phyloP scores from a whole-genome alignment of 2,797 vertebrate species.

The Dendrocincla fuliginosa region DNA sequence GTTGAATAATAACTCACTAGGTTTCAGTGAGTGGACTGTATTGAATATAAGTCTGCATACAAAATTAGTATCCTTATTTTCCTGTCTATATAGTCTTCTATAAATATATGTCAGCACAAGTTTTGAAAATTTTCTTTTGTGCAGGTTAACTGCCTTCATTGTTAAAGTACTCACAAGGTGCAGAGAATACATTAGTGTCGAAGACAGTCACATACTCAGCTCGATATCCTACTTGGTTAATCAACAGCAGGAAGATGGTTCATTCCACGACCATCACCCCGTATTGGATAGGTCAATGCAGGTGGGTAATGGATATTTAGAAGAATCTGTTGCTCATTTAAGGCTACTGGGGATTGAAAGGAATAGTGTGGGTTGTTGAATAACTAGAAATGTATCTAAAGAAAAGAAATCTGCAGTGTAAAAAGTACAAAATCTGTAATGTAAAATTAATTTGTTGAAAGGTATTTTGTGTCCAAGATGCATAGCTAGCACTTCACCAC shows the following conservation, averaged over 20 bases:
- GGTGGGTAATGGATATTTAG: slow-evolving; percentile 6
- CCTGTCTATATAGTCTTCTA: neutral
- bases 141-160: slow-evolving; percentile 79
- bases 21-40: neutral
- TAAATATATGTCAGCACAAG: neutral
- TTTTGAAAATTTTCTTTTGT: neutral
- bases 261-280: slow-evolving; percentile 70
- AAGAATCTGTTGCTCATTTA: neutral
- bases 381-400: neutral
- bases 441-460: neutral
- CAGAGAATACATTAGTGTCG: slow-evolving; percentile 46
- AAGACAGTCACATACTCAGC: slow-evolving; percentile 53
- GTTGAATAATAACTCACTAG: neutral
- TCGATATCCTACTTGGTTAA: slow-evolving; percentile 69
- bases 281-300: slow-evolving; percentile 70
- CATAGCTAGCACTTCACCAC: neutral
- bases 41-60: neutral
- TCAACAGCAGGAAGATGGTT: slow-evolving; percentile 56
- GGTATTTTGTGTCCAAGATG: neutral
- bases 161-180: slow-evolving; percentile 74
- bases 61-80: neutral
- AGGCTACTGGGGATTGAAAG: neutral
- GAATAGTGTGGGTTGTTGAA: neutral
- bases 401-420: neutral
- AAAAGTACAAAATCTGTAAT: neutral